Evolutionary conservation across 1,140 invertebrate species (phyloP).

Genomic region (Brachystomella parvula): DNA sequence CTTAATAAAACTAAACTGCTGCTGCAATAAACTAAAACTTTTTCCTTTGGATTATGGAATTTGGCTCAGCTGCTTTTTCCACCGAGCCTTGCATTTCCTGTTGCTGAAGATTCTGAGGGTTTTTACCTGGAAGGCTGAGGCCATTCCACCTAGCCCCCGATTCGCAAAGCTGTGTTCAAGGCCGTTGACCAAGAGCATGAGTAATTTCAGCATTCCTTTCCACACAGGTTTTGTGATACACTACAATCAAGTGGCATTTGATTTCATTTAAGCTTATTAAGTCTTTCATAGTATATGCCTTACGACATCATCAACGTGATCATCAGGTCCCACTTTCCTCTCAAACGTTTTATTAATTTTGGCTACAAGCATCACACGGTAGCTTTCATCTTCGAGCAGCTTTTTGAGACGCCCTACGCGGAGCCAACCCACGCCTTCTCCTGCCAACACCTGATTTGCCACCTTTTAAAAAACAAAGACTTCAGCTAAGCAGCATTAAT

Average conservation of each 20-base stretch:
- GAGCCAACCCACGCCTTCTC: conserved; percentile 94
- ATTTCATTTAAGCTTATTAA: not conserved
- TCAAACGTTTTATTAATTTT: conserved; percentile 91
- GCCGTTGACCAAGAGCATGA: conserved; percentile 80
- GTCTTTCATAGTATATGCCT: conserved; percentile 44
- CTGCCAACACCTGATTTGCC: conserved; percentile 81
- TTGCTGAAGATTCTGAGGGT: not conserved
- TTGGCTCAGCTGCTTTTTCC: too few relatives aligned
- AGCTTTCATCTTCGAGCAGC: conserved; percentile 98
- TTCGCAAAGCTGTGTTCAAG: conserved; percentile 86
- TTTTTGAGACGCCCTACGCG: conserved; percentile 90
- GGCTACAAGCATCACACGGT: conserved; percentile 88
- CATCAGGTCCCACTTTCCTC: conserved; percentile 85
- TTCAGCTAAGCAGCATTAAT: too few relatives aligned
- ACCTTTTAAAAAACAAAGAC: conserved; percentile 53
- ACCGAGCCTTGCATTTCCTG: too few relatives aligned
- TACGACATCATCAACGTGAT: conserved; percentile 96
- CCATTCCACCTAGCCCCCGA: conserved; percentile 92
- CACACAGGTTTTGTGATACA: conserved; percentile 79
- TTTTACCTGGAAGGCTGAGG: conserved; percentile 89
- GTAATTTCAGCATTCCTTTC: conserved; percentile 92
- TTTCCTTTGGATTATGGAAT: too few relatives aligned
- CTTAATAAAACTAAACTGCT: not conserved
- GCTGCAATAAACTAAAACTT: not conserved
- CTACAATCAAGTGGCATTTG: conserved; percentile 53